Conservation (phyloP, 2,113 vertebrate species). For the Trachemys scripta region DNA sequence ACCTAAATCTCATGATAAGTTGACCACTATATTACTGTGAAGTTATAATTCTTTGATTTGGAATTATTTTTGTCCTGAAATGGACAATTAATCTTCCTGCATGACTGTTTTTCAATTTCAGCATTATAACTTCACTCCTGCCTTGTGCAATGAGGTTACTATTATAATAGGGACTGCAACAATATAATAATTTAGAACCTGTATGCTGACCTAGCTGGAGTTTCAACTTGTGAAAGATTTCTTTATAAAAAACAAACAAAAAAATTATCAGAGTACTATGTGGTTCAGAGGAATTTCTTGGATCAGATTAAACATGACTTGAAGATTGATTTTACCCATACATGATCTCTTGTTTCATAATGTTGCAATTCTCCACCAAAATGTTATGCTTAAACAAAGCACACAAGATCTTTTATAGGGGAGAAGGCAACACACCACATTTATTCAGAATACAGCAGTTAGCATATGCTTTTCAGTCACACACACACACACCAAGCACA, state of each 20-base stretch:
- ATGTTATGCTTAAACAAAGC: too few relatives aligned
- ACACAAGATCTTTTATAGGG: too few relatives aligned
- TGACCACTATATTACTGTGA: not conserved
- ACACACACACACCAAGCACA: too few relatives aligned
- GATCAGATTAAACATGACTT: not conserved
- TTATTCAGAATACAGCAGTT: too few relatives aligned
- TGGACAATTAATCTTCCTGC: not conserved
- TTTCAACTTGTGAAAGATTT: not conserved
- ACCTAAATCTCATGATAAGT: not conserved
- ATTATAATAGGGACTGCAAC: not conserved
- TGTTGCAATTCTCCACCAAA: not conserved
- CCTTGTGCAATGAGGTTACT: not conserved
- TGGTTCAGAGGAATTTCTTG: not conserved
- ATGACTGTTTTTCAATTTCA: not conserved
- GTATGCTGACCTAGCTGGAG: not conserved
- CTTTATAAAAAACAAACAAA: not conserved
- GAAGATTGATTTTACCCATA: not conserved
- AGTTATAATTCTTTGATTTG: not conserved
- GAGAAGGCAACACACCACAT: too few relatives aligned
- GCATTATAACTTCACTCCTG: not conserved
- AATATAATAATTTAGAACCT: not conserved
- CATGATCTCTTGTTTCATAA: not conserved
- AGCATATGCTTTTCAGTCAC: too few relatives aligned
- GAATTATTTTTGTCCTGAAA: not conserved
- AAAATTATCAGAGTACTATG: not conserved